Percentiles rank a stretch among this genome's conserved stretches.
These are phyloP conservation scores for Bradysia coprophila DNA, from an alignment of 1,140 invertebrate species.

Conservation along the genomic window DNA sequence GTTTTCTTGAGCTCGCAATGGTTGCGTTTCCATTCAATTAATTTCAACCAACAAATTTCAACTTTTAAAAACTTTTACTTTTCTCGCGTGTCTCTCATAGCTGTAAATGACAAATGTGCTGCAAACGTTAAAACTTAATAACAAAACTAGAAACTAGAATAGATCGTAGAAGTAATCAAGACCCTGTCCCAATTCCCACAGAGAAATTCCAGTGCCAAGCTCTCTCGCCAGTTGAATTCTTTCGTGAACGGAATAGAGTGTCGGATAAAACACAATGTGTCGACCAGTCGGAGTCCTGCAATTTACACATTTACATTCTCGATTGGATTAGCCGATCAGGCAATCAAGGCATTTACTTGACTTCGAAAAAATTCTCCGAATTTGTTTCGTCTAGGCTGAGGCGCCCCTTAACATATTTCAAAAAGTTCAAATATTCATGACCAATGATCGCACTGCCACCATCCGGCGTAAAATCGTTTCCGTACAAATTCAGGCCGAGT, in stretches of 20 bases:
- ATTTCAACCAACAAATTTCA: no score
- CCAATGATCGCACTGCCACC: constrained; percentile 61
- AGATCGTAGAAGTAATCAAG: constrained; percentile 90
- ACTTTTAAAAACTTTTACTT: no score
- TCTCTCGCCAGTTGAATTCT: constrained; percentile 62
- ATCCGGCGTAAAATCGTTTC: constrained; percentile 65
- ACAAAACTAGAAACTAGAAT: no score
- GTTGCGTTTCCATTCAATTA: no score
- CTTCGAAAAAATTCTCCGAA: constrained; percentile 72
- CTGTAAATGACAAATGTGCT: no score
- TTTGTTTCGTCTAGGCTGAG: constrained; percentile 57
- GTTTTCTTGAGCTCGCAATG: no score
- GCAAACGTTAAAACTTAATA: no score
- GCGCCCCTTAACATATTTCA: constrained; percentile 48
- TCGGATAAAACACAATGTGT: constrained; percentile 75
- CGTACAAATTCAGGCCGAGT: constrained; percentile 86
- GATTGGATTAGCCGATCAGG: neutral
- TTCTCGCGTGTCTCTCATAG: no score
- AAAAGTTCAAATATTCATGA: constrained; percentile 49
- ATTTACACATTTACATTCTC: constrained; percentile 13
- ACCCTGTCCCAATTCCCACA: constrained; percentile 94
- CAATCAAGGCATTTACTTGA: constrained; percentile 39
- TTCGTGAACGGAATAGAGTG: constrained; percentile 62
- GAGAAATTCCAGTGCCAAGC: constrained; percentile 66
- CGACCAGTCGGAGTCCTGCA: constrained; percentile 39